These are phyloP conservation scores for Pygoscelis adeliae DNA, from an alignment of 2,113 vertebrate genomes.

Conservation along the genomic window DNA sequence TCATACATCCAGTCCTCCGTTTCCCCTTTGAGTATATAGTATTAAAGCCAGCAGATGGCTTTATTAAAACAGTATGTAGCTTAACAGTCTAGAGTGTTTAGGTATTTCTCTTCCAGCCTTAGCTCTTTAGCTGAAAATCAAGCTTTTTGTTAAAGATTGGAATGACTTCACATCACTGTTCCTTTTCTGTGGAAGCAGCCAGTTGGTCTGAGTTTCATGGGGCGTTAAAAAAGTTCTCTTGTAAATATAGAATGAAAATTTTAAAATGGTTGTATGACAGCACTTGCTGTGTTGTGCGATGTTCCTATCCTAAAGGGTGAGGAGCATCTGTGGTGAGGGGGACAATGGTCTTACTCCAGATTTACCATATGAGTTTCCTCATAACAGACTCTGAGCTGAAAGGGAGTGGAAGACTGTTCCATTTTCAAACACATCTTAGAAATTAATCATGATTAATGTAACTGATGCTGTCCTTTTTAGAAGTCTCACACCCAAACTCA, in stretches of 20 bases:
- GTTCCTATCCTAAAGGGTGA: rapidly evolving
- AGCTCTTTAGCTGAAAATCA: background rate
- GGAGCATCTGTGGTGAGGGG: background rate
- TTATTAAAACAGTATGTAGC: background rate
- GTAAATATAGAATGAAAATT: background rate
- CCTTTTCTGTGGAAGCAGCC: background rate
- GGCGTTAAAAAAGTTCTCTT: background rate
- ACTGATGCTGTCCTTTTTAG: background rate
- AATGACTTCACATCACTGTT: background rate
- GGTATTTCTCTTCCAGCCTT: background rate
- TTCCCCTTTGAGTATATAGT: background rate
- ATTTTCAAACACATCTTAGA: background rate
- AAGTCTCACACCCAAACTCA: background rate
- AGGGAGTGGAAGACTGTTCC: background rate
- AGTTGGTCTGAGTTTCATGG: background rate
- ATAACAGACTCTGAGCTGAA: background rate
- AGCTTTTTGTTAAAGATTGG: background rate
- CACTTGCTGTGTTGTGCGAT: rapidly evolving
- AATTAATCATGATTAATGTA: background rate
- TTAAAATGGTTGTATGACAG: rapidly evolving
- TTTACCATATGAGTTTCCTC: background rate
- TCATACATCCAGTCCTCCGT: background rate
- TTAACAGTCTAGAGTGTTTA: background rate
- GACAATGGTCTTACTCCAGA: background rate
- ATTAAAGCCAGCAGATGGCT: background rate